A percentile compares a stretch with the other conserved stretches of the same genome.
These are phyloP conservation scores for Cerceris rybyensis DNA, from an alignment of 2,888 invertebrate species.

Conservation along the genomic window DNA sequence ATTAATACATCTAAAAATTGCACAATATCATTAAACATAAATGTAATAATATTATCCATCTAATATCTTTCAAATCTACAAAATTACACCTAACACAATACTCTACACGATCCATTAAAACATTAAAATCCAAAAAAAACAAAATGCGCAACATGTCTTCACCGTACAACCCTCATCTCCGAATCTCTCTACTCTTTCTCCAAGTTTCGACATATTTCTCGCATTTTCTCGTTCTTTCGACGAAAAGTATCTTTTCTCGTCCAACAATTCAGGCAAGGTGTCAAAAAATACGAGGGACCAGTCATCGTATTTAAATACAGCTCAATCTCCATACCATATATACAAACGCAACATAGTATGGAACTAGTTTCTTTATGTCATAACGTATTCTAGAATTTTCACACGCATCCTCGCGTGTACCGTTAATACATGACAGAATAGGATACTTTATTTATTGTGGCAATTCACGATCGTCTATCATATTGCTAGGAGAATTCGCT, in stretches of 20 bases:
- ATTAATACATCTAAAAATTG: too few species aligned
- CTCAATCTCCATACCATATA: neutral
- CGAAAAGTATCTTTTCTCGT: neutral
- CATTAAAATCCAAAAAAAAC: too few species aligned
- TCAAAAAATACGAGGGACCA: neutral
- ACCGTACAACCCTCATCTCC: too few species aligned
- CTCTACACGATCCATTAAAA: too few species aligned
- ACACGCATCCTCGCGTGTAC: slow-evolving; percentile 1
- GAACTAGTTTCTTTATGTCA: neutral
- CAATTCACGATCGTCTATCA: neutral
- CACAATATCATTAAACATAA: too few species aligned
- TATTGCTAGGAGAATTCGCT: neutral
- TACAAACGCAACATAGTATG: neutral
- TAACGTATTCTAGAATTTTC: neutral
- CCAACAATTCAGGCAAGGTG: neutral
- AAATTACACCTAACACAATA: too few species aligned
- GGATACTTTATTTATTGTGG: neutral
- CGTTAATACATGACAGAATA: neutral
- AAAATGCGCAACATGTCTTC: neutral
- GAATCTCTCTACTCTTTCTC: too few species aligned
- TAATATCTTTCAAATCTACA: too few species aligned
- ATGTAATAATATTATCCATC: too few species aligned
- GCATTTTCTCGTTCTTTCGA: neutral
- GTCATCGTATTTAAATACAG: neutral
- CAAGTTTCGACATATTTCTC: neutral